phyloP scores from a whole-genome alignment of 1,140 invertebrate species.

The Bradynema listronoti region DNA sequence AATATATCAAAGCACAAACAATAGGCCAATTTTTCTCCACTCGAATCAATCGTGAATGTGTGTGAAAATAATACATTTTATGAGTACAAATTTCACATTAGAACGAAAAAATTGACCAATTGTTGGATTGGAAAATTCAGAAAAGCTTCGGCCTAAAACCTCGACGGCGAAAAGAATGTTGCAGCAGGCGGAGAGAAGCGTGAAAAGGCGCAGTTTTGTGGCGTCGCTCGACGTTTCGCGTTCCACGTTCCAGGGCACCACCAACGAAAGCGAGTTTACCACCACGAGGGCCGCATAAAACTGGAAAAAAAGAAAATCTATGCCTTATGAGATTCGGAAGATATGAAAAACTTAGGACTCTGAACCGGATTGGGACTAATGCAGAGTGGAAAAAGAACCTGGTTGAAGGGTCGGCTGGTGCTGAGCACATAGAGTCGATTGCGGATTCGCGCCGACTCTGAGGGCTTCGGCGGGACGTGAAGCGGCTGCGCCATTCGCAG shows the following conservation, averaged over 20 bases:
- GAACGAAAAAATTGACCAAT: too few relatives aligned
- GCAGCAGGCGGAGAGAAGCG: constrained; percentile 76
- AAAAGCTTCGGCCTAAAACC: constrained; percentile 31
- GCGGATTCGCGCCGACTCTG: constrained; percentile 64
- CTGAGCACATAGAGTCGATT: constrained; percentile 96
- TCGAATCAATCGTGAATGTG: too few relatives aligned
- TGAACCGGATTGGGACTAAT: too few relatives aligned
- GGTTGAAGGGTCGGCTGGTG: constrained; percentile 89
- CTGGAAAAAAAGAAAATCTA: too few relatives aligned
- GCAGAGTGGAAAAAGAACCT: constrained; percentile 61
- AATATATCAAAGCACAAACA: too few relatives aligned
- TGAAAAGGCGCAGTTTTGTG: constrained; percentile 64
- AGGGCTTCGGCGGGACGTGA: constrained; percentile 86
- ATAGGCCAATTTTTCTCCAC: too few relatives aligned
- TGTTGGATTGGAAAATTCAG: neutral
- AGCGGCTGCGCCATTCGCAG: constrained; percentile 97
- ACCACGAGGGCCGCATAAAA: constrained; percentile 49
- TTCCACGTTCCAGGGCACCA: constrained; percentile 62
- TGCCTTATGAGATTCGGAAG: too few relatives aligned
- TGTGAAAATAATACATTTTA: too few relatives aligned
- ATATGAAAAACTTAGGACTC: constrained; percentile 15
- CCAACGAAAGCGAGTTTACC: constrained; percentile 51
- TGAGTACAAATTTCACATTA: too few relatives aligned
- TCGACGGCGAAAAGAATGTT: constrained; percentile 64
- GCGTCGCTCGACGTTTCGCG: constrained; percentile 60